Conservation (phyloP, 1,140 invertebrate species). For the Drosophila pachea region DNA sequence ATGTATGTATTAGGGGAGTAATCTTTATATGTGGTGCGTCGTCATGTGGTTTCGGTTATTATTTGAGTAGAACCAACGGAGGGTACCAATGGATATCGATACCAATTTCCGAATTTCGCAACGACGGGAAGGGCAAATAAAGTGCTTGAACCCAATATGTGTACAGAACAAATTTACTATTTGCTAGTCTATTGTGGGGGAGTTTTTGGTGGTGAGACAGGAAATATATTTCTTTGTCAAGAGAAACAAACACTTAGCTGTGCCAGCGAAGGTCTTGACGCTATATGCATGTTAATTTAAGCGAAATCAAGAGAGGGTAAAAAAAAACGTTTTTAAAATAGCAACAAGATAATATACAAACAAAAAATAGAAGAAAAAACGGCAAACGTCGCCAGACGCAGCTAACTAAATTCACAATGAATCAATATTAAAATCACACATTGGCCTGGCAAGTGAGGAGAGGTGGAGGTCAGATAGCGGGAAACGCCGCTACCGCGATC, state of each 20-base stretch:
- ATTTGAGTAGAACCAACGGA: constrained; percentile 31
- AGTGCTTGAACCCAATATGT: constrained; percentile 49
- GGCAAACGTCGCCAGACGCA: constrained; percentile 37
- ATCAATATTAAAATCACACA: constrained; percentile 45
- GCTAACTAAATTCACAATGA: constrained; percentile 41
- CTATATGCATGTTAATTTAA: constrained; percentile 42
- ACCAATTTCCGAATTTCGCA: constrained; percentile 48
- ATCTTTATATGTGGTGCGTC: constrained; percentile 29
- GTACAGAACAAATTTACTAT: constrained; percentile 56
- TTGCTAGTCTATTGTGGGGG: background rate
- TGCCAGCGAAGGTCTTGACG: constrained; percentile 30
- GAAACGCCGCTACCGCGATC: constrained; percentile 50
- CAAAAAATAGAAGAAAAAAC: constrained; percentile 5
- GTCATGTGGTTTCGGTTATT: constrained; percentile 16
- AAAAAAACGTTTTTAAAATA: constrained; percentile 39
- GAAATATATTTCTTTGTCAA: constrained; percentile 22
- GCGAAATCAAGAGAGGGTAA: constrained; percentile 11
- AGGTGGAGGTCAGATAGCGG: background rate
- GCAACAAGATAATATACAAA: constrained; percentile 14
- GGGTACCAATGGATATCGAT: constrained; percentile 7
- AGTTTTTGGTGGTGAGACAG: constrained; percentile 17
- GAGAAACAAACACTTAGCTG: constrained; percentile 44
- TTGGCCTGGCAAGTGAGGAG: background rate
- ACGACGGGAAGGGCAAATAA: constrained; percentile 44
- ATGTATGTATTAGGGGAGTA: background rate